Conservation (phyloP, 1,140 invertebrate species). For the Pseudachorutes palmiensis region DNA sequence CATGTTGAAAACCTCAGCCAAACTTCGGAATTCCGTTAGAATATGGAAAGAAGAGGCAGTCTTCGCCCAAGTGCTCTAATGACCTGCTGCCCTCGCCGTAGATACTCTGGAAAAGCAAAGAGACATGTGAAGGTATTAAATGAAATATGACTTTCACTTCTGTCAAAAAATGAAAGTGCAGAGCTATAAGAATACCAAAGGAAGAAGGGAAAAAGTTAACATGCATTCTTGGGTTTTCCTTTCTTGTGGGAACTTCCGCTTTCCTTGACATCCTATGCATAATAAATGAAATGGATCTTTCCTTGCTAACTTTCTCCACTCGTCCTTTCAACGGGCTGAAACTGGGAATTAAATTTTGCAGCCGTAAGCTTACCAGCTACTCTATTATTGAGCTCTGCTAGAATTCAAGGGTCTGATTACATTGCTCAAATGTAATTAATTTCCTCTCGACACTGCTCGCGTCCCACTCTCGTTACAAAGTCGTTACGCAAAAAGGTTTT, state of each 20-base stretch:
- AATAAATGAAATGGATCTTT: background rate
- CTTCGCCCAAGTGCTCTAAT: constrained; percentile 39
- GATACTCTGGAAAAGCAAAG: constrained; percentile 38
- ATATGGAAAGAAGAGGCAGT: constrained; percentile 88
- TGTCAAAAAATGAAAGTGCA: background rate
- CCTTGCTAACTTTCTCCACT: background rate
- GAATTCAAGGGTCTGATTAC: too few relatives aligned
- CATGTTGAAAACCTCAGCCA: constrained; percentile 73
- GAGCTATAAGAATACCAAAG: background rate
- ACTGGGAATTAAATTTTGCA: background rate
- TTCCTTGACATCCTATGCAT: background rate
- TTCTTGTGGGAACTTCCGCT: background rate
- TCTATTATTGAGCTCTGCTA: too few relatives aligned
- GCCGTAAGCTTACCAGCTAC: background rate
- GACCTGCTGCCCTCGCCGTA: constrained; percentile 36
- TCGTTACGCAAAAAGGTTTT: too few relatives aligned
- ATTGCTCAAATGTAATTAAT: too few relatives aligned
- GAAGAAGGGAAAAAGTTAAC: background rate
- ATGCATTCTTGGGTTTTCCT: background rate
- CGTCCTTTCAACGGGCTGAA: background rate
- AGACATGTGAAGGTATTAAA: background rate
- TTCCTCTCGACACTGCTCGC: too few relatives aligned
- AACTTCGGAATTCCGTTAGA: constrained; percentile 69
- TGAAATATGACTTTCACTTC: constrained; percentile 6
- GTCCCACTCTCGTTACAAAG: too few relatives aligned